Percentiles rank a stretch among this genome's conserved stretches.
Conservation (phyloP, 2,888 invertebrate species). For the Spilarctia lutea region DNA sequence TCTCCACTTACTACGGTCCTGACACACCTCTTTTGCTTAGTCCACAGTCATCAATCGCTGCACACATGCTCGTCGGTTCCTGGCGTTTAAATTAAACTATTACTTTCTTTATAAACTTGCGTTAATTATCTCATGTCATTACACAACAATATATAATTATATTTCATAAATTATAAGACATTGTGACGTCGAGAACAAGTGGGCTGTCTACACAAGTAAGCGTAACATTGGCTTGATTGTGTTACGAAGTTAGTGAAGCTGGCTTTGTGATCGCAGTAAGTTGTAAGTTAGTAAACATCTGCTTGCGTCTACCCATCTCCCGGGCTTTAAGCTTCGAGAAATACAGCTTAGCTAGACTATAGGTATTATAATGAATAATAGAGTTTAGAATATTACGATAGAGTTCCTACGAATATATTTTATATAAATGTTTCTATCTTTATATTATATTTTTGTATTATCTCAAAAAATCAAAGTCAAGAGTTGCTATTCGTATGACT, state of each 20-base stretch:
- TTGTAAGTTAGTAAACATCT: conserved; percentile 24
- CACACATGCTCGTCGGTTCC: too few species aligned
- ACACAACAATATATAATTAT: neutral
- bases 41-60: too few species aligned
- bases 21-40: too few species aligned
- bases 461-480: neutral
- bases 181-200: neutral
- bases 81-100: too few species aligned
- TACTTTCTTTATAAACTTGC: neutral
- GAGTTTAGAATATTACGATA: too few species aligned
- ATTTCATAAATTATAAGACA: neutral
- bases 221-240: conserved; percentile 17
- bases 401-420: neutral
- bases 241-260: conserved; percentile 21
- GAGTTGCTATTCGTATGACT: neutral
- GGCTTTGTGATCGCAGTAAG: conserved; percentile 21
- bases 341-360: neutral
- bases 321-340: conserved; percentile 12
- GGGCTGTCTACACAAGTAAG: neutral
- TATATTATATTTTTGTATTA: too few species aligned
- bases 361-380: neutral
- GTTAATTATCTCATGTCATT: neutral
- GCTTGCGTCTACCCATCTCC: conserved; percentile 9
- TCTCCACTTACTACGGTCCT: too few species aligned
- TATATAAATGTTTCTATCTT: neutral